Evolutionary conservation across 1,140 invertebrate species (phyloP).

Genomic region (Drosophila sechellia): DNA sequence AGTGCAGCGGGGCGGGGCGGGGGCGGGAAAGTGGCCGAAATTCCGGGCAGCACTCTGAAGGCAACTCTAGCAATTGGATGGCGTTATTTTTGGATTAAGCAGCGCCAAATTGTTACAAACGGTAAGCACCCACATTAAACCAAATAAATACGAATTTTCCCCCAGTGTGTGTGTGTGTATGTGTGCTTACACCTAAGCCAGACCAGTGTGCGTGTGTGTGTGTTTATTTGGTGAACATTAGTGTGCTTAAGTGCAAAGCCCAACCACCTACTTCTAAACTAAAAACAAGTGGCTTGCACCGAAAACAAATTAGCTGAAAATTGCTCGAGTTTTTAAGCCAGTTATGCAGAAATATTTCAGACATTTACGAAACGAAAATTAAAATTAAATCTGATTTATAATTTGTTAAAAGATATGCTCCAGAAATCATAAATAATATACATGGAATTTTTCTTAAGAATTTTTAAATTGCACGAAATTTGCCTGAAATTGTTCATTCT

Average conservation of each 20-base stretch:
- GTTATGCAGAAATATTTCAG: background rate
- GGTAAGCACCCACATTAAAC: conserved; percentile 55
- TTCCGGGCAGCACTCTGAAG: conserved; percentile 13
- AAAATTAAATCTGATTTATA: background rate
- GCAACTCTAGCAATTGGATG: conserved; percentile 73
- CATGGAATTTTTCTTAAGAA: no score
- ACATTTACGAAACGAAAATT: no score
- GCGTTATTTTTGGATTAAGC: conserved; percentile 74
- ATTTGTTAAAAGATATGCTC: background rate
- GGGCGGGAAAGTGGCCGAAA: background rate
- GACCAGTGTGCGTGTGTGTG: conserved; percentile 16
- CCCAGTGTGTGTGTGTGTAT: background rate
- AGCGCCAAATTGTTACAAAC: conserved; percentile 74
- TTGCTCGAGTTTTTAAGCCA: background rate
- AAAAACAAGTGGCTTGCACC: conserved; percentile 6
- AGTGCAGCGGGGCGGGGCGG: conserved; percentile 22
- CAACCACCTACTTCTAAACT: background rate
- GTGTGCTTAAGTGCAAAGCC: conserved; percentile 30
- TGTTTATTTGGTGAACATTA: conserved; percentile 42
- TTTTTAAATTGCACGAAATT: no score
- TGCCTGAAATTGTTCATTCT: no score
- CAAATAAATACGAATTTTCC: conserved; percentile 35
- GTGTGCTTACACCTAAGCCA: conserved; percentile 28
- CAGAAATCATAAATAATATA: no score
- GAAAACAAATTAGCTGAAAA: background rate